These are phyloP conservation scores for Tromatobia lineatoria DNA, from an alignment of 2,888 invertebrate genomes.

Conservation along the genomic window DNA sequence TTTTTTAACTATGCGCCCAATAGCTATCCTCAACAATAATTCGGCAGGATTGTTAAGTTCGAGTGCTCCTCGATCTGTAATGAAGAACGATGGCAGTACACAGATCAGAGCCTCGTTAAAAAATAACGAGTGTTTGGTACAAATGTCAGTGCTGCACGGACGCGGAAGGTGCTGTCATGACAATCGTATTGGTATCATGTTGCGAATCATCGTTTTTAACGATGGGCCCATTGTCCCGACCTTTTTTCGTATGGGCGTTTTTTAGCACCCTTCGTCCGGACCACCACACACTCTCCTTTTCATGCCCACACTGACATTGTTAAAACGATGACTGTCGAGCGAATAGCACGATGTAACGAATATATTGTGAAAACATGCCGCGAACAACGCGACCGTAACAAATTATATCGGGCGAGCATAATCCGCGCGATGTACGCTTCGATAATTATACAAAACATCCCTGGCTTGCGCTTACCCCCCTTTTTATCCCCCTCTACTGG, in stretches of 20 bases:
- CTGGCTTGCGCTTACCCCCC: slow-evolving; percentile 11
- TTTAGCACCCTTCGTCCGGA: background rate
- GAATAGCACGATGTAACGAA: slow-evolving; percentile 24
- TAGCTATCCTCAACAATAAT: slow-evolving; percentile 9
- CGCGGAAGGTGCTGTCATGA: background rate
- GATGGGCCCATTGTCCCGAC: slow-evolving; percentile 39
- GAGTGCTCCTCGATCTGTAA: slow-evolving; percentile 34
- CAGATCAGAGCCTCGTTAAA: slow-evolving; percentile 42
- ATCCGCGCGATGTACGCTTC: slow-evolving; percentile 33
- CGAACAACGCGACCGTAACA: slow-evolving; percentile 34
- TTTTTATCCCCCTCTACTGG: background rate
- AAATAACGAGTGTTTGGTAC: slow-evolving; percentile 42
- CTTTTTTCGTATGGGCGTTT: background rate
- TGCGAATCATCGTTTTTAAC: slow-evolving; percentile 48
- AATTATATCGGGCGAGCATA: slow-evolving; percentile 37
- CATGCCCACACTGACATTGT: slow-evolving; percentile 9
- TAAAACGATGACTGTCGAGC: slow-evolving; percentile 17
- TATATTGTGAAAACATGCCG: slow-evolving; percentile 12
- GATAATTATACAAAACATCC: slow-evolving; percentile 50
- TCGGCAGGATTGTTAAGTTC: slow-evolving; percentile 20
- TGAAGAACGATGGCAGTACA: slow-evolving; percentile 18
- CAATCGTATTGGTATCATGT: slow-evolving; percentile 8
- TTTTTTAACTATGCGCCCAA: background rate
- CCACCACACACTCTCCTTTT: background rate
- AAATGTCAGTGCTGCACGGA: background rate